These are phyloP conservation scores for Sphaeridia pumilis DNA, from an alignment of 2,888 invertebrate genomes.

Conservation along the genomic window DNA sequence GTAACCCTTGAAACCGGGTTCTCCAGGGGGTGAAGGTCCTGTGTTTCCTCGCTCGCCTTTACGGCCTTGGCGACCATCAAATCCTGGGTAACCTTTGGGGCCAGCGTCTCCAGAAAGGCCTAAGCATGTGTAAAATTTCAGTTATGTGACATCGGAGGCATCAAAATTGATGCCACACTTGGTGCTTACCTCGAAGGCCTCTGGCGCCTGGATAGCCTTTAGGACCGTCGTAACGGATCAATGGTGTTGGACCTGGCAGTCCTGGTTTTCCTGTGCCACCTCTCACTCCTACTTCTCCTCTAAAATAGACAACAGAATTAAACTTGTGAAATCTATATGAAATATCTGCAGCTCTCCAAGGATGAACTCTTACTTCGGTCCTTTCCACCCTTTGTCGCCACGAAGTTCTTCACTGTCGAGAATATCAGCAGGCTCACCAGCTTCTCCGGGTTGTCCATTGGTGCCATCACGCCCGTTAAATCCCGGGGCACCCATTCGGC, in stretches of 20 bases:
- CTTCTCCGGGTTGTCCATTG: conserved; percentile 29
- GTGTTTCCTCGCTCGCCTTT: conserved; percentile 32
- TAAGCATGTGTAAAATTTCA: conserved; percentile 1
- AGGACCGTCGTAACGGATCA: no score
- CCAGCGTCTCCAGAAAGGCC: conserved; percentile 24
- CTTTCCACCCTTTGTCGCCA: conserved; percentile 45
- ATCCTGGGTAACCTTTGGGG: conserved; percentile 28
- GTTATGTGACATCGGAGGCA: no score
- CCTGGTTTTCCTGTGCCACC: conserved; percentile 37
- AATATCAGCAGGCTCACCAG: conserved; percentile 46
- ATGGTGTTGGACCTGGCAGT: conserved; percentile 29
- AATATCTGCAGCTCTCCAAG: no score
- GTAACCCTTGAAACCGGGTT: conserved; percentile 38
- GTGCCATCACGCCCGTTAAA: conserved; percentile 22
- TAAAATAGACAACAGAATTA: no score
- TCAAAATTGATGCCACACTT: no score
- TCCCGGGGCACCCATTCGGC: conserved; percentile 25
- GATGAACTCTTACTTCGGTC: no score
- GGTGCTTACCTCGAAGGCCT: no score
- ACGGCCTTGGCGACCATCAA: conserved; percentile 37
- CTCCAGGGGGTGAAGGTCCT: conserved; percentile 36
- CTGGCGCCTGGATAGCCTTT: no score
- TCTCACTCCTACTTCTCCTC: conserved; percentile 2
- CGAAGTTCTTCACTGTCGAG: conserved; percentile 43
- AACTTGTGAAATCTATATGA: no score